Percentiles rank a stretch among this genome's conserved stretches.
Evolutionary conservation across 2,888 invertebrate species (phyloP).

Genomic region (Rhodophaea formosa): DNA sequence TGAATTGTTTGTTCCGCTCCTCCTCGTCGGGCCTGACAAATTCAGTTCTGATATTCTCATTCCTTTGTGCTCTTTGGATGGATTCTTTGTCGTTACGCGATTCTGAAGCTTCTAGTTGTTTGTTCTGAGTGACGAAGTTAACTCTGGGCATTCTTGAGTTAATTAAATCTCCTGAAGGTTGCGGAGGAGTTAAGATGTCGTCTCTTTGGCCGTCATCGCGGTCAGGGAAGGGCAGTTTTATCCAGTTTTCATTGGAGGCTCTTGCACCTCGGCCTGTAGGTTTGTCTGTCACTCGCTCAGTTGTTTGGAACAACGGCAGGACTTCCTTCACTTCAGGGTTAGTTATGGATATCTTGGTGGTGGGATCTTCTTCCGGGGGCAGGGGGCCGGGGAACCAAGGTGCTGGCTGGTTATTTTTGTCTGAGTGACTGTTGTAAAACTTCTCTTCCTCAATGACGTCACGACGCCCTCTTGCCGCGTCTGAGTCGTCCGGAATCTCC

Average conservation of each 20-base stretch:
- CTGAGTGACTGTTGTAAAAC: constrained; percentile 60
- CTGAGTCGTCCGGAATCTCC: constrained; percentile 45
- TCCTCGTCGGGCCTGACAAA: constrained; percentile 71
- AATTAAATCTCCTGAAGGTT: constrained; percentile 77
- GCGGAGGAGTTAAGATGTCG: constrained; percentile 75
- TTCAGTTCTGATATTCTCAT: constrained; percentile 70
- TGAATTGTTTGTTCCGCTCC: constrained; percentile 50
- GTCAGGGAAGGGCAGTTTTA: constrained; percentile 79
- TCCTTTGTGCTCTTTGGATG: constrained; percentile 64
- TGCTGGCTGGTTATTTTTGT: constrained; percentile 41
- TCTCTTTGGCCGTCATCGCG: constrained; percentile 55
- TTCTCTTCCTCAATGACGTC: constrained; percentile 77
- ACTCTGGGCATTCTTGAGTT: constrained; percentile 83
- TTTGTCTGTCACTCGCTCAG: constrained; percentile 71
- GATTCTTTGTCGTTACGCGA: constrained; percentile 75
- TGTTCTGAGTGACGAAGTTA: constrained; percentile 84
- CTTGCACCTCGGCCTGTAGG: constrained; percentile 82
- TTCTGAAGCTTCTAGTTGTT: constrained; percentile 72
- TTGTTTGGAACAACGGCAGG: constrained; percentile 59
- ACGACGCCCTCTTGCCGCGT: constrained; percentile 58
- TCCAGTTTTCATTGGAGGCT: constrained; percentile 83
- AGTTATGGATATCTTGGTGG: constrained; percentile 67
- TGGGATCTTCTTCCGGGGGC: constrained; percentile 64
- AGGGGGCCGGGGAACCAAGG: constrained; percentile 71
- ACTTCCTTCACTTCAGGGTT: constrained; percentile 55